Conservation (phyloP, 1,140 invertebrate genomes). For the Trichonephila clavata region DNA sequence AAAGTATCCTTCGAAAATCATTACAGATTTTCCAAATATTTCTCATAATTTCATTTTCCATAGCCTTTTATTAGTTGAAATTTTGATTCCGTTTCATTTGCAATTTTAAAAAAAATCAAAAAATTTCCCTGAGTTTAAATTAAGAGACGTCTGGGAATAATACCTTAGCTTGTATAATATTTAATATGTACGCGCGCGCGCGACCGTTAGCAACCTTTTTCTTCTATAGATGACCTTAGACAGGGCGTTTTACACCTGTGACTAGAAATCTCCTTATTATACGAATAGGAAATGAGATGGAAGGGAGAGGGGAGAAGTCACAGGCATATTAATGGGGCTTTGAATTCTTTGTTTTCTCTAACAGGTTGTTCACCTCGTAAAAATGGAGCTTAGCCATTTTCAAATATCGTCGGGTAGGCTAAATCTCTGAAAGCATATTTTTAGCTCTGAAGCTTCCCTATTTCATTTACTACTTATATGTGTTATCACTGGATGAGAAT, state of each 20-base stretch:
- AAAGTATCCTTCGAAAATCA: too few relatives aligned
- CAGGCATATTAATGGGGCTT: not conserved
- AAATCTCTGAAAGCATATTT: not conserved
- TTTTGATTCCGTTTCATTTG: too few relatives aligned
- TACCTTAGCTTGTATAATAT: too few relatives aligned
- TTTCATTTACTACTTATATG: not conserved
- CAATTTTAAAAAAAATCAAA: too few relatives aligned
- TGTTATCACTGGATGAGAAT: too few relatives aligned
- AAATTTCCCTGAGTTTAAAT: too few relatives aligned
- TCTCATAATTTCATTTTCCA: too few relatives aligned
- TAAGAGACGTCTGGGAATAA: too few relatives aligned
- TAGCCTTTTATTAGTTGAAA: too few relatives aligned
- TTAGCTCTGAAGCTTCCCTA: not conserved
- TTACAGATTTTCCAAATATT: too few relatives aligned
- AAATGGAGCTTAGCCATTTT: not conserved
- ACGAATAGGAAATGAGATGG: not conserved
- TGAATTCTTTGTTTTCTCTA: not conserved
- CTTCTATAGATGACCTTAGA: not conserved
- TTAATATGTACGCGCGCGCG: too few relatives aligned
- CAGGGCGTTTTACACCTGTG: not conserved
- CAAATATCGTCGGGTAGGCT: not conserved
- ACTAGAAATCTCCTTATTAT: slow-evolving; percentile 10
- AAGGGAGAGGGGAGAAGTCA: not conserved
- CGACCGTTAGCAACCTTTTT: too few relatives aligned
- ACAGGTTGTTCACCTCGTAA: not conserved